Evolutionary conservation across 2,797 vertebrate species (phyloP).

Genomic region (Margarornis squamiger): DNA sequence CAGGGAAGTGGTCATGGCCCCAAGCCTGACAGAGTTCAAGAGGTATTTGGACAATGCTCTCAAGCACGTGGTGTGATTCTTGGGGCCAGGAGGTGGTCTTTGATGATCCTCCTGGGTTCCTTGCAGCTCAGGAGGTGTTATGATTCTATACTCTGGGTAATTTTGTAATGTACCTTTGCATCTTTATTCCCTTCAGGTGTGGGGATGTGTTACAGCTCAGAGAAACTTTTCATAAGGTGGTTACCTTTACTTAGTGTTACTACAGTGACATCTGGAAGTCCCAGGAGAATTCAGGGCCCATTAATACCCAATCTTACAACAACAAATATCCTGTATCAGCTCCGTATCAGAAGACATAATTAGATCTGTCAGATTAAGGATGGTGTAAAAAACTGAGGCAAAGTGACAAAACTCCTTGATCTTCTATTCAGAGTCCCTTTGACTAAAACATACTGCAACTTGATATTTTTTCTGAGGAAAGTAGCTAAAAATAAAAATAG

Average conservation of each 20-base stretch:
- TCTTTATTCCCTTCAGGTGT: neutral
- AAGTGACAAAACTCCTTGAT: neutral
- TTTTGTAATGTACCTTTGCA: neutral
- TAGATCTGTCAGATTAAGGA: neutral
- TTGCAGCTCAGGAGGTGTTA: neutral
- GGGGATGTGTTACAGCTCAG: neutral
- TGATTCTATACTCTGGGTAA: neutral
- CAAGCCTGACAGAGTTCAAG: neutral
- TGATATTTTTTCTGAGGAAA: neutral
- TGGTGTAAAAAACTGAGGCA: neutral
- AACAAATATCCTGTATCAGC: neutral
- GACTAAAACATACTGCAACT: neutral
- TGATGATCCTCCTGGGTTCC: neutral
- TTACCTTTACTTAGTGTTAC: neutral
- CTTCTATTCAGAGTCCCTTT: neutral
- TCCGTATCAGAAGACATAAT: neutral
- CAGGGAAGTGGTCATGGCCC: neutral
- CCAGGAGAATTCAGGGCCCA: neutral
- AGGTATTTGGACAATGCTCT: neutral
- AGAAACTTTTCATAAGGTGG: neutral
- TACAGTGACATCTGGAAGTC: neutral
- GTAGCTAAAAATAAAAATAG: neutral
- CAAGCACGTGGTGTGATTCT: neutral
- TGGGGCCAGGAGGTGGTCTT: fast-evolving
- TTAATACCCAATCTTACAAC: neutral